These are phyloP conservation scores for Halcyon smyrnensis DNA, from an alignment of 2,797 vertebrate species.

Conservation along the genomic window DNA sequence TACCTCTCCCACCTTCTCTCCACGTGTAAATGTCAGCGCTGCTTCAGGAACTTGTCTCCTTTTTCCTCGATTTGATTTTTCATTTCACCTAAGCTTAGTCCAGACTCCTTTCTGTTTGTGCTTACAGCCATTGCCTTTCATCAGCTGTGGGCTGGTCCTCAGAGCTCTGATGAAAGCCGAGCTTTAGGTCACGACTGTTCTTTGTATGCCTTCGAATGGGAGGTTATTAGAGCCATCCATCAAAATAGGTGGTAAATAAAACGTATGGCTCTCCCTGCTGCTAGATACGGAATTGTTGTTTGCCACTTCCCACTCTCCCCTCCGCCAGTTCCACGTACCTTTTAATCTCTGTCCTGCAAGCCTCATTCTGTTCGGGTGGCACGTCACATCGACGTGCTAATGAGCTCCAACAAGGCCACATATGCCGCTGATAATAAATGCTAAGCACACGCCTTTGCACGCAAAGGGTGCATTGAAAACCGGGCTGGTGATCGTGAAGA, in stretches of 20 bases:
- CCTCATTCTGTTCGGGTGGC: not conserved
- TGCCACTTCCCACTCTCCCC: not conserved
- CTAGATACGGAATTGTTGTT: not conserved
- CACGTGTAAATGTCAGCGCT: not conserved
- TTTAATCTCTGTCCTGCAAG: not conserved
- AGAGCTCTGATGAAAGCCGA: not conserved
- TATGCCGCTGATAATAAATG: slow-evolving; percentile 38
- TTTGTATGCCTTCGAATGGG: not conserved
- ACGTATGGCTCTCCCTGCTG: not conserved
- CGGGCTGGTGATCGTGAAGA: not conserved
- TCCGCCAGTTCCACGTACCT: not conserved
- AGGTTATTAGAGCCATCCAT: not conserved
- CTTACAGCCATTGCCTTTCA: not conserved
- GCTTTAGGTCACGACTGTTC: not conserved
- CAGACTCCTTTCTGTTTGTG: not conserved
- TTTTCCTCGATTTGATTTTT: not conserved
- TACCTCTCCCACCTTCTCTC: not conserved
- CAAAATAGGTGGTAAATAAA: not conserved
- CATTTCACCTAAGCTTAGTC: not conserved
- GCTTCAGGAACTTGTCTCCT: not conserved
- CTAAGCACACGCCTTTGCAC: not conserved
- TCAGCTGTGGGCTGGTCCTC: not conserved
- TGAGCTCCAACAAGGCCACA: slow-evolving; percentile 30
- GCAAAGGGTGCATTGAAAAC: slow-evolving; percentile 5
- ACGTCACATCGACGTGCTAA: not conserved